Conservation (phyloP, 2,797 vertebrate genomes). For the Cephalopachus bancanus region DNA sequence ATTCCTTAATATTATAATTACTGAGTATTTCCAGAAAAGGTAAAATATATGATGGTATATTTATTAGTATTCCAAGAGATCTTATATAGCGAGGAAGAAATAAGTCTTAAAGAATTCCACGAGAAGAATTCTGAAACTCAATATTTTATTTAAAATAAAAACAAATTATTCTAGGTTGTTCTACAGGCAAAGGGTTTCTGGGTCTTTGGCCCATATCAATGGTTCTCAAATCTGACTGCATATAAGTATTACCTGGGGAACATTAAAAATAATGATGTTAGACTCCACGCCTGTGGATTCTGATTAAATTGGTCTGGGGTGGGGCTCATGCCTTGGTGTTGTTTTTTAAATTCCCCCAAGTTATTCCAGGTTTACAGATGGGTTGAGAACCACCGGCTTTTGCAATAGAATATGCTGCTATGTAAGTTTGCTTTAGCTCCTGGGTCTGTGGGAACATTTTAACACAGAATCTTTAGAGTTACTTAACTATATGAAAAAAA, state of each 20-base stretch:
- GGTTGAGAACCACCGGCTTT: neutral
- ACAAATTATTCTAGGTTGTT: slow-evolving; percentile 56
- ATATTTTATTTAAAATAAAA: slow-evolving; percentile 50
- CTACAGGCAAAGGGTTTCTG: neutral
- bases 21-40: neutral
- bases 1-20: slow-evolving; percentile 3
- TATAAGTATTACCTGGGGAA: neutral
- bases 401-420: neutral
- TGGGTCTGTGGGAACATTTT: slow-evolving; percentile 1
- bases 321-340: neutral
- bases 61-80: neutral
- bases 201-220: neutral
- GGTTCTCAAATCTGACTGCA: neutral
- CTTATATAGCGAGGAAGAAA: slow-evolving; percentile 17
- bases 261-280: slow-evolving; percentile 17
- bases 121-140: slow-evolving; percentile 11
- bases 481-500: slow-evolving; percentile 63
- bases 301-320: slow-evolving; percentile 50
- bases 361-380: neutral
- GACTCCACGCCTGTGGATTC: neutral
- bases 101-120: slow-evolving; percentile 22
- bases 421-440: neutral
- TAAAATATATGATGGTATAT: slow-evolving; percentile 3
- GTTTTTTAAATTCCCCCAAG: neutral
- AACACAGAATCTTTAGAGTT: neutral